Evolutionary conservation across 2,888 invertebrate species (phyloP), one percentile per base, ranked within the genome.

Genomic region (Exephanes ischioxanthus): DNA sequence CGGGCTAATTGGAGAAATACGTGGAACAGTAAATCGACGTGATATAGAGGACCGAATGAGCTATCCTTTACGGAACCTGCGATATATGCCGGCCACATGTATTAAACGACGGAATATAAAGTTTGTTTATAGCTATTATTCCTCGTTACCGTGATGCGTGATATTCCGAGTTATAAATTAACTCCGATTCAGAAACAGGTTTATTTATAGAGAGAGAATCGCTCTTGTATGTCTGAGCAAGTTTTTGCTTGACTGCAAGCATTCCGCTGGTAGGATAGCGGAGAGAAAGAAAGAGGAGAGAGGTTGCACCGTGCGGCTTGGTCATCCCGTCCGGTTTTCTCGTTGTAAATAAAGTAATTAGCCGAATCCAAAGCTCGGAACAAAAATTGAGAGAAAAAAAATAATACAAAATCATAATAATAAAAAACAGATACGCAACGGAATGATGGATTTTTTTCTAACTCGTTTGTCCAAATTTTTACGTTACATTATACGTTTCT

Each of bases 311-410:
- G 66, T 72, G 72, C 73, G 76, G 26, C 51, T 51, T 55, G 41
- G 72, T 51, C 76, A 86, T 80, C 77, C 75, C 67, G 86, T 76
- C 80, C 80, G 72, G 86, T 86, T 83, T 30, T 75, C 67, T 68
- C 77, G 72, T 80, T 80, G 86, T 86, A 83, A 86, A 86, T 86
- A 86, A 86, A 86, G 86, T 86, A 86, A 86, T 88, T 88, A 83
- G 83, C 79, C 82, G 80, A 85, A 87, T 77, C 79, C 83, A 55
- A 71, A 73, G 53, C 80, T 30, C 30, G 37, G 41, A 30, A 63
- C 30, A 14, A 63, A 63, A 58, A 58, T 58, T 16, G 19, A 19
- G 33, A 26, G 33, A 55, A 66, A 48, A 11, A 3, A 37, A 37
- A 37, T 6, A 9, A 45, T 14, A 45, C 14, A 45, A 45, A 48